These are phyloP conservation scores for Sinotaia quadrata DNA, from an alignment of 2,888 invertebrate species.

Conservation along the genomic window DNA sequence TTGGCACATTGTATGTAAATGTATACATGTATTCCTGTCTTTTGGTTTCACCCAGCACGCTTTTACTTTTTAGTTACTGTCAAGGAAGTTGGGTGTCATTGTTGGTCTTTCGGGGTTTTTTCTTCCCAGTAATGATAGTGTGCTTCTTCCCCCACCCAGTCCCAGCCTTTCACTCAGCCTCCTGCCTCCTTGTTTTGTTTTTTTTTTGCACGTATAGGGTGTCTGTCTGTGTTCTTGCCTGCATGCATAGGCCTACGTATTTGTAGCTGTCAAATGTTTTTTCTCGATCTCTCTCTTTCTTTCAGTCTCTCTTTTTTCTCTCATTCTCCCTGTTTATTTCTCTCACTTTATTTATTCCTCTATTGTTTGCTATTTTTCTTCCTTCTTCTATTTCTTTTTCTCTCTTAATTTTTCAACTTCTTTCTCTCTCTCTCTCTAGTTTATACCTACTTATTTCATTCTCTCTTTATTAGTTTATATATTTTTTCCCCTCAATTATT, in stretches of 20 bases:
- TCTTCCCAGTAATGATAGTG: too few relatives aligned
- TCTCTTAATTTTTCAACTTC: background rate
- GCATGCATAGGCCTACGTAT: too few relatives aligned
- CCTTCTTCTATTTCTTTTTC: background rate
- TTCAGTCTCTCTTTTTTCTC: background rate
- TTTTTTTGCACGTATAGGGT: background rate
- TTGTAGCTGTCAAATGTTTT: too few relatives aligned
- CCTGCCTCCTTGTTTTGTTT: too few relatives aligned
- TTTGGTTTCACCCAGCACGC: too few relatives aligned
- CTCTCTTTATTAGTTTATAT: constrained; percentile 13
- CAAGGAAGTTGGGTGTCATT: too few relatives aligned
- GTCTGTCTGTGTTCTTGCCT: background rate
- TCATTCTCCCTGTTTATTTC: background rate
- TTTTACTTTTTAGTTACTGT: too few relatives aligned
- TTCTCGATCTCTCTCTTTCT: background rate
- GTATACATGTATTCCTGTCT: too few relatives aligned
- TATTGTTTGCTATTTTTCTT: background rate
- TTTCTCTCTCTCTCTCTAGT: background rate
- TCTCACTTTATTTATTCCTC: background rate
- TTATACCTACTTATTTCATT: constrained; percentile 4
- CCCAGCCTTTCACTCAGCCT: too few relatives aligned
- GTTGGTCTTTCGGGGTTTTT: too few relatives aligned
- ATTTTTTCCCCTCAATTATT: constrained; percentile 4
- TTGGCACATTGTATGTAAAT: too few relatives aligned
- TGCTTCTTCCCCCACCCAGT: too few relatives aligned